Evolutionary conservation across 1,140 invertebrate species (phyloP).

Genomic region (Palaemon carinicauda): DNA sequence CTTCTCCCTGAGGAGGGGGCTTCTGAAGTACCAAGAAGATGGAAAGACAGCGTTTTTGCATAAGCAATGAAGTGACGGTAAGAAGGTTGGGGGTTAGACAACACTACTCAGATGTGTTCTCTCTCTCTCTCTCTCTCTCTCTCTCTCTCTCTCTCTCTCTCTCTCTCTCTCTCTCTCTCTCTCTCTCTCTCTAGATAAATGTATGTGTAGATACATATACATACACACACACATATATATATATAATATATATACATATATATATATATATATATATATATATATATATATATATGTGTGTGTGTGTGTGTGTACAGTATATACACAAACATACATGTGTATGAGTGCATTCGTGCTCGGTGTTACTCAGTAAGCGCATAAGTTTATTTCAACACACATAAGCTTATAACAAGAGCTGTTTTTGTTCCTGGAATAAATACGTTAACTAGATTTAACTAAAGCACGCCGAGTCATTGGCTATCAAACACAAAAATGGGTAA

Average conservation of each 20-base stretch:
- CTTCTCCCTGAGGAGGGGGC: too few relatives aligned
- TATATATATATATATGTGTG: background rate
- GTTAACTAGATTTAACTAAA: background rate
- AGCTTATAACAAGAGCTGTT: background rate
- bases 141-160: too few relatives aligned
- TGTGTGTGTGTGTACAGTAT: background rate
- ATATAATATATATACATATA: background rate
- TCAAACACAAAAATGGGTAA: background rate
- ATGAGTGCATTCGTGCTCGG: background rate
- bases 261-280: background rate
- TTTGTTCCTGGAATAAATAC: too few relatives aligned
- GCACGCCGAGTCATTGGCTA: background rate
- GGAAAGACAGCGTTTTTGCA: too few relatives aligned
- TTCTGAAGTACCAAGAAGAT: too few relatives aligned
- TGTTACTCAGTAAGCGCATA: background rate
- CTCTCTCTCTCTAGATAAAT: background rate
- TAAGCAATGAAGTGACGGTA: too few relatives aligned
- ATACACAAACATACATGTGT: background rate
- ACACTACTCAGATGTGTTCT: too few relatives aligned
- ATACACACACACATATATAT: background rate
- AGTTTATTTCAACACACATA: background rate
- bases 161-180: too few relatives aligned
- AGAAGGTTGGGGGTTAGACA: too few relatives aligned
- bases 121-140: too few relatives aligned
- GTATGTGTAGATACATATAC: background rate